Conservation (phyloP, 2,888 invertebrate species). For the Temnothorax unifasciatus region DNA sequence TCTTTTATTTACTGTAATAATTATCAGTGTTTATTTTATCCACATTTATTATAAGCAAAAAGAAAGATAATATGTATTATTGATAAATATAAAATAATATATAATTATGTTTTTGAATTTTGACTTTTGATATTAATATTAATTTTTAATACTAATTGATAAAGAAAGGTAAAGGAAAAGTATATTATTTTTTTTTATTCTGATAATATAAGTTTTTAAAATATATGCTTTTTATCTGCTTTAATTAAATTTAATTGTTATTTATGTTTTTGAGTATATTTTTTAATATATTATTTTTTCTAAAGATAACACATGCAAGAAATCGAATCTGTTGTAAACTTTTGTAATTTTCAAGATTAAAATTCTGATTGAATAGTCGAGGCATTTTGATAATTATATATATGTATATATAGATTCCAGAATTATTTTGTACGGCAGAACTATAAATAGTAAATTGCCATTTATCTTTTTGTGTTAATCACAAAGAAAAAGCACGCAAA, state of each 20-base stretch:
- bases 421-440: neutral
- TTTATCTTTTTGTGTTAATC: neutral
- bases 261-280: neutral
- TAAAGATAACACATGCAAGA: neutral
- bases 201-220: neutral
- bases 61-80: neutral
- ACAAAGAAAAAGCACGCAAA: neutral
- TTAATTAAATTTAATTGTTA: conserved; percentile 9
- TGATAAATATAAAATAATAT: neutral
- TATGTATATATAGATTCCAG: neutral
- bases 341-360: neutral
- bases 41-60: neutral
- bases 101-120: neutral
- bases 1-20: neutral
- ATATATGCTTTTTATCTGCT: neutral
- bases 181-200: neutral
- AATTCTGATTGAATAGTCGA: neutral
- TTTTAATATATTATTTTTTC: neutral
- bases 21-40: neutral
- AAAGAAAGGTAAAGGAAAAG: neutral
- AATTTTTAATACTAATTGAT: neutral
- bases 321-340: neutral
- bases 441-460: neutral
- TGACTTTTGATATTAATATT: neutral
- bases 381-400: neutral